Conservation (phyloP, 2,797 vertebrate genomes). For the Coracias cyanogaster region DNA sequence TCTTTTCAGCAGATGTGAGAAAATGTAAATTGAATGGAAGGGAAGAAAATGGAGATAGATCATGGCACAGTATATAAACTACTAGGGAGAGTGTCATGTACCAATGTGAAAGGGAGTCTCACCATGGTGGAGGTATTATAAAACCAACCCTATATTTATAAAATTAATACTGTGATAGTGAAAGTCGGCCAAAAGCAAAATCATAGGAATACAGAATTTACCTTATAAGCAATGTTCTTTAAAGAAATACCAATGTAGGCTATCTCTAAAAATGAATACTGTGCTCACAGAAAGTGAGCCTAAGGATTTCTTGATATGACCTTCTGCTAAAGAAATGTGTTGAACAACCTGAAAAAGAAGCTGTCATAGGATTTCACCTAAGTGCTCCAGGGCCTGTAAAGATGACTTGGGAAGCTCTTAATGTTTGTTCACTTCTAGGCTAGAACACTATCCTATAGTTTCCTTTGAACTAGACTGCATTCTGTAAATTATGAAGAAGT, state of each 20-base stretch:
- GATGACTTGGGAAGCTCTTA: background rate
- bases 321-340: background rate
- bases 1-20: background rate
- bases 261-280: background rate
- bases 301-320: background rate
- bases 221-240: background rate
- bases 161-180: background rate
- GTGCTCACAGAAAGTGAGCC: background rate
- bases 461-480: background rate
- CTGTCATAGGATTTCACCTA: background rate
- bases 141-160: background rate
- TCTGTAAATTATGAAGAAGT: background rate
- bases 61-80: background rate
- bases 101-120: background rate
- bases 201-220: background rate
- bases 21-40: background rate
- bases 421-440: background rate
- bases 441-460: background rate
- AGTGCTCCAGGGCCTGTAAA: background rate
- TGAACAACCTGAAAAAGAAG: background rate
- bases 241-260: background rate
- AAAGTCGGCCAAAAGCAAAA: background rate
- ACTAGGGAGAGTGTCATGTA: background rate
- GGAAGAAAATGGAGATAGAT: background rate
- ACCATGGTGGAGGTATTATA: background rate